Base-by-base conservation (phyloP, 30 jellyfish, hydroid and myxozoan species). In the Rhopilema esculentum region DNA sequence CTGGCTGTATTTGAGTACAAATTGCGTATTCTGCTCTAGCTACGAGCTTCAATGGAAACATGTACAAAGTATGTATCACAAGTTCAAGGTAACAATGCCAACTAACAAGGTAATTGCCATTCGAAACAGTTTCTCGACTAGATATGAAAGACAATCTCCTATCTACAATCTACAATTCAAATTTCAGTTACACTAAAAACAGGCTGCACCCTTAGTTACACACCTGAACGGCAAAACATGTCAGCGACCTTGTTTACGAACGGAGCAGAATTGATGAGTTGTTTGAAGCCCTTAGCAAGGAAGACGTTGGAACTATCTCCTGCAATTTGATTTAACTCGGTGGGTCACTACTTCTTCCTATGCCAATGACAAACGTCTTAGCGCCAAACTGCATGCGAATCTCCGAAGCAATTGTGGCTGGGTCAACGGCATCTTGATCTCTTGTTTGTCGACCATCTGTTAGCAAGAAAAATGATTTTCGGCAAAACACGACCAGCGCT, bases 381-480 rank as follows among this genome's bases (percentile, higher is more conserved):
- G 81, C 77, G 53, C 95, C 98, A 1, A 67, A 28, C 28, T 74
- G 57, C 12, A 12, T 40, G 27, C 98, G 90, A 19, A 92, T 91
- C 49, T 82, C 84, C 18, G 77, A 74, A n/a, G 97, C 98, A 21
- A 92, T 57, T 19, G n/a, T 89, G 16, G 89, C 92, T 18, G 98
- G 98, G 50, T 92, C 97, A 26, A 69, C 88, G 17, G 97, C 97
- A 77, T 83, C 98, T 6, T 66, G 84, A 73, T 84, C 98, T 24
- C 27, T 75, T 0, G 98, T 92, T 88, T 92, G 98, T 6, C 95
- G 67, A 19, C 98, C 98, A 83, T 92, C 98, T 26, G 98, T 92
- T 83, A 92, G 82, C 64, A 92, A 31, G 73, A 92, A 40, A n/a
- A 67, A 92, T 73, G 48, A 92, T 25, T 63, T 86, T 92, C 33